Evolutionary conservation across 2,797 vertebrate genomes (phyloP).

Genomic region (Tragelaphus eurycerus): DNA sequence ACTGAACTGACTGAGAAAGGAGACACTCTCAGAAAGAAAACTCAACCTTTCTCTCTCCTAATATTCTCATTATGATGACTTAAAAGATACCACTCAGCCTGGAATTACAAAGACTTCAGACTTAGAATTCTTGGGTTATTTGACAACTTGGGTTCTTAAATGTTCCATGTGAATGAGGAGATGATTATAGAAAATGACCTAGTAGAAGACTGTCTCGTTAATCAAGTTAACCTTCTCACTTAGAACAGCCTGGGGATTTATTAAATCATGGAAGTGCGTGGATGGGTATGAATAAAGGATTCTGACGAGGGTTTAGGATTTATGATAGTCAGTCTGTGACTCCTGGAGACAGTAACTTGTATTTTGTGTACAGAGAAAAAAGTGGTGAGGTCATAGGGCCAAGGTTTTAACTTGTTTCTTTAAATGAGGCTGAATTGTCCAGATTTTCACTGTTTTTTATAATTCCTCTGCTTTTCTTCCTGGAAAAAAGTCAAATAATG

Average conservation of each 20-base stretch:
- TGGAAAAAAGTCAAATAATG: background rate
- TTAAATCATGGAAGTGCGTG: background rate
- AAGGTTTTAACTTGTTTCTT: background rate
- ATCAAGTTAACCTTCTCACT: background rate
- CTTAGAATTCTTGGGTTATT: background rate
- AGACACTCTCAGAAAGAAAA: background rate
- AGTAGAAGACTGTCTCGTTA: background rate
- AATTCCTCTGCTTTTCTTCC: background rate
- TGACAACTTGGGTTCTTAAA: background rate
- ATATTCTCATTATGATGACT: background rate
- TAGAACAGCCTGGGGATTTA: background rate
- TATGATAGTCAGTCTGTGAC: background rate
- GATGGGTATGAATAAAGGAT: background rate
- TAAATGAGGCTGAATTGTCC: background rate
- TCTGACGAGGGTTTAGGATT: background rate
- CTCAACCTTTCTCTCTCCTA: background rate
- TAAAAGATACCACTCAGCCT: background rate
- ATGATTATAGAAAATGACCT: background rate
- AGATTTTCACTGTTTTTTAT: background rate
- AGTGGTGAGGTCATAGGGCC: background rate
- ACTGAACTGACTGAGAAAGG: background rate
- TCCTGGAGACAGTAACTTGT: background rate
- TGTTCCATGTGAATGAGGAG: background rate
- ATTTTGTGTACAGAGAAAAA: background rate
- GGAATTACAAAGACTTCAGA: background rate